Evolutionary conservation across 2,797 vertebrate species (phyloP).

Genomic region (Microctenopoma stevenorrisi): DNA sequence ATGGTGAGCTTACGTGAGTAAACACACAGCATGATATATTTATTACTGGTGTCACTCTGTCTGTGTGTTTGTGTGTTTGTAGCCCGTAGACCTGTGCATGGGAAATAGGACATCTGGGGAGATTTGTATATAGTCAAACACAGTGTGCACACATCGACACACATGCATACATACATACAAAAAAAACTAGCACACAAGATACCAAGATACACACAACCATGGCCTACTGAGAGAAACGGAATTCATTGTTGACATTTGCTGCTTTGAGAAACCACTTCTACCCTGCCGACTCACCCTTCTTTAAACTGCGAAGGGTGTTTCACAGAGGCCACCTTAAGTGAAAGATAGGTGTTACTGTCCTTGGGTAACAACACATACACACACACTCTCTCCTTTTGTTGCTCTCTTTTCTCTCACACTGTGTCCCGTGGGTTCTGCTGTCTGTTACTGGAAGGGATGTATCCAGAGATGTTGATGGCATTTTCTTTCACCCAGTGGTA

Average conservation of each 20-base stretch:
- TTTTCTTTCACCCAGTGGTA: constrained; percentile 68
- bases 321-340: constrained; percentile 49
- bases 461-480: constrained; percentile 61
- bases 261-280: constrained; percentile 20
- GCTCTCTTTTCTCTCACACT: constrained; percentile 57
- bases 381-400: constrained; percentile 32
- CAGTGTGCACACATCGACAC: constrained; percentile 24
- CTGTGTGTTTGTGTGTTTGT: constrained; percentile 37
- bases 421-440: constrained; percentile 64
- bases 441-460: constrained; percentile 64
- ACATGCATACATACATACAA: background rate
- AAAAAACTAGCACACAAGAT: constrained; percentile 23
- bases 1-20: constrained; percentile 76
- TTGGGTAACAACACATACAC: constrained; percentile 40
- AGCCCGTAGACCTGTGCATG: constrained; percentile 71
- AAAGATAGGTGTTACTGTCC: constrained; percentile 58
- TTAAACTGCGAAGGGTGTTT: constrained; percentile 35
- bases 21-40: constrained; percentile 76
- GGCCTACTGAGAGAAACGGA: constrained; percentile 22
- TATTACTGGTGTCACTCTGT: constrained; percentile 70
- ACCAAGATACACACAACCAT: constrained; percentile 5
- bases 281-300: constrained; percentile 37
- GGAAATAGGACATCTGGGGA: constrained; percentile 72
- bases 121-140: constrained; percentile 55
- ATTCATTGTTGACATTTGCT: constrained; percentile 29